Percentiles rank a stretch among this genome's conserved stretches.
phyloP scores from a whole-genome alignment of 2,888 invertebrate genomes.

The Metellina segmentata region DNA sequence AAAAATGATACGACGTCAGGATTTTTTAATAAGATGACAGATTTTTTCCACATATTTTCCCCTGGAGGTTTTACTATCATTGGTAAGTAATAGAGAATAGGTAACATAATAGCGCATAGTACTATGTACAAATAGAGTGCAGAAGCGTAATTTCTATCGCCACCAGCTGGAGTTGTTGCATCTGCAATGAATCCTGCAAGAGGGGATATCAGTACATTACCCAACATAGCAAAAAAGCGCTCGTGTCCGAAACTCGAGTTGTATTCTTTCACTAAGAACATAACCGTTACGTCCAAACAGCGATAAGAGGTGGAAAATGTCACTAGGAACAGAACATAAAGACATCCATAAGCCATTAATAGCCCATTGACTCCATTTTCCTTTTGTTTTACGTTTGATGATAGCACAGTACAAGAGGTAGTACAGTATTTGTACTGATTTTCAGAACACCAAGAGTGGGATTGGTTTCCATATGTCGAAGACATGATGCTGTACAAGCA shows the following conservation, averaged over 20 bases:
- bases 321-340: conserved; percentile 89
- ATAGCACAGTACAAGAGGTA: neutral
- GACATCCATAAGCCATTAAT: conserved; percentile 79
- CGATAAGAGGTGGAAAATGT: conserved; percentile 91
- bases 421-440: neutral
- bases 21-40: conserved; percentile 88
- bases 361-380: neutral
- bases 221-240: conserved; percentile 81
- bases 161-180: conserved; percentile 79
- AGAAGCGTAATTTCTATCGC: conserved; percentile 88
- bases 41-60: conserved; percentile 88
- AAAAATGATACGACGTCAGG: conserved; percentile 90
- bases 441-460: neutral
- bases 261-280: conserved; percentile 91
- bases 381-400: neutral
- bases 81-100: conserved; percentile 88
- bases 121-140: conserved; percentile 90
- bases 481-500: neutral
- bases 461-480: neutral
- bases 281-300: conserved; percentile 93
- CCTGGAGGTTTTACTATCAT: conserved; percentile 88
- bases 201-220: conserved; percentile 80
- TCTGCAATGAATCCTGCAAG: conserved; percentile 77
- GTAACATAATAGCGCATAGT: conserved; percentile 85
- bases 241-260: conserved; percentile 81